phyloP scores from a whole-genome alignment of 35 echinoderm and acorn worm genomes.

The Nesometra sesokonis region DNA sequence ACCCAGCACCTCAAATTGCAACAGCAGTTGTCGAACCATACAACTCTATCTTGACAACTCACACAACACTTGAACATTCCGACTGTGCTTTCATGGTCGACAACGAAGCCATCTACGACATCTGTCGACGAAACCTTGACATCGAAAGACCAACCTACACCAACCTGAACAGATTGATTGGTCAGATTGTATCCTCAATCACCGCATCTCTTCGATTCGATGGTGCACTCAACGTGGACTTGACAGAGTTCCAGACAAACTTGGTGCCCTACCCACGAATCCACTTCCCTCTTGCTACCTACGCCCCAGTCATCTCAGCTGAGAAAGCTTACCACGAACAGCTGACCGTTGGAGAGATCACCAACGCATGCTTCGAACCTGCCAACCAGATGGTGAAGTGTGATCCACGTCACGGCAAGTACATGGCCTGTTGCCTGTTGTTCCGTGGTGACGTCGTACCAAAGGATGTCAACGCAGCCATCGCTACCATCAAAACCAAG shows the following conservation, averaged over 20 bases:
- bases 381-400: constrained; percentile 71
- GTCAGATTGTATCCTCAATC: not conserved
- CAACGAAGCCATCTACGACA: not conserved
- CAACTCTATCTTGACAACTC: not conserved
- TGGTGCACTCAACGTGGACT: constrained; percentile 45
- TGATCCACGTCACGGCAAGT: constrained; percentile 63
- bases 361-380: constrained; percentile 56
- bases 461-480: constrained; percentile 65
- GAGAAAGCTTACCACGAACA: constrained; percentile 49
- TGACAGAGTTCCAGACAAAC: constrained; percentile 28
- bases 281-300: constrained; percentile 36
- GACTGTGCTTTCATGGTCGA: not conserved
- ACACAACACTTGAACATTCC: not conserved
- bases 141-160: not conserved
- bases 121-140: not conserved
- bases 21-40: not conserved
- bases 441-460: constrained; percentile 63
- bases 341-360: constrained; percentile 43
- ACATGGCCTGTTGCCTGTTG: constrained; percentile 56
- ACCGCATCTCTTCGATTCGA: constrained; percentile 9
- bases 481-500: constrained; percentile 70
- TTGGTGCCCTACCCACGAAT: constrained; percentile 37
- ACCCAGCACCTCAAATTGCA: not conserved
- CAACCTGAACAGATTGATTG: not conserved
- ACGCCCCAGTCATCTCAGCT: constrained; percentile 39